Percentiles rank a stretch among this genome's conserved stretches.
These are phyloP conservation scores for Eupleurogrammus muticus DNA, from an alignment of 2,797 vertebrate species.

Conservation along the genomic window DNA sequence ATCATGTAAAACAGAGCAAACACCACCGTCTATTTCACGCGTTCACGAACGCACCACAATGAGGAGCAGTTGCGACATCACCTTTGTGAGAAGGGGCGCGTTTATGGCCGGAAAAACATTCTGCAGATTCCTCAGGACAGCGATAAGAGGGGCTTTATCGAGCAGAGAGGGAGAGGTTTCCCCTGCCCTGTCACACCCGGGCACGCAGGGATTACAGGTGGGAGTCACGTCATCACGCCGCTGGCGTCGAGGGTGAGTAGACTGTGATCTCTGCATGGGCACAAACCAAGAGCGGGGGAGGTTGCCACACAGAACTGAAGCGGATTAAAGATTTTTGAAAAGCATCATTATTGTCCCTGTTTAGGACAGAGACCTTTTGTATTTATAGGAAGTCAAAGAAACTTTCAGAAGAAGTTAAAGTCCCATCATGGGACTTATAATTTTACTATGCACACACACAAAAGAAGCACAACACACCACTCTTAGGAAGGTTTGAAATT, in stretches of 20 bases:
- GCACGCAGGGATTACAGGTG: slow-evolving; percentile 3
- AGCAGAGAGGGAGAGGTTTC: slow-evolving; percentile 32
- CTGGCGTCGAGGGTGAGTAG: neutral
- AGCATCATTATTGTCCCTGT: too few relatives aligned
- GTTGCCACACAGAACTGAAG: too few relatives aligned
- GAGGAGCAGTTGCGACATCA: slow-evolving; percentile 39
- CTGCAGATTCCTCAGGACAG: slow-evolving; percentile 62
- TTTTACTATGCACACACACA: neutral
- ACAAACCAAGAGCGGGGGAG: too few relatives aligned
- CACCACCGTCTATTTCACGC: too few relatives aligned
- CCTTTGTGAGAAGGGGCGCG: slow-evolving; percentile 49
- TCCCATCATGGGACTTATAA: neutral
- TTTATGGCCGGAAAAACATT: slow-evolving; percentile 48
- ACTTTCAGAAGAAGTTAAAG: too few relatives aligned
- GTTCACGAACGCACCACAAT: neutral
- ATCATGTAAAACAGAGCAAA: neutral
- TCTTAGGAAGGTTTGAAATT: slow-evolving; percentile 19
- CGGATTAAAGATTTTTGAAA: too few relatives aligned
- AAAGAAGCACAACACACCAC: slow-evolving; percentile 30
- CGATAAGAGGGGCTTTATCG: slow-evolving; percentile 59
- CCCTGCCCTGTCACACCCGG: slow-evolving; percentile 27
- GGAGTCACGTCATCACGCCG: neutral
- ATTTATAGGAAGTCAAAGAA: too few relatives aligned
- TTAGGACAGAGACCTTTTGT: too few relatives aligned
- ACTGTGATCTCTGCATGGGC: slow-evolving; percentile 19